A percentile compares a stretch with the other conserved stretches of the same genome.
Conservation (phyloP, 2,888 invertebrate species). For the Sarcophaga subvicina region DNA sequence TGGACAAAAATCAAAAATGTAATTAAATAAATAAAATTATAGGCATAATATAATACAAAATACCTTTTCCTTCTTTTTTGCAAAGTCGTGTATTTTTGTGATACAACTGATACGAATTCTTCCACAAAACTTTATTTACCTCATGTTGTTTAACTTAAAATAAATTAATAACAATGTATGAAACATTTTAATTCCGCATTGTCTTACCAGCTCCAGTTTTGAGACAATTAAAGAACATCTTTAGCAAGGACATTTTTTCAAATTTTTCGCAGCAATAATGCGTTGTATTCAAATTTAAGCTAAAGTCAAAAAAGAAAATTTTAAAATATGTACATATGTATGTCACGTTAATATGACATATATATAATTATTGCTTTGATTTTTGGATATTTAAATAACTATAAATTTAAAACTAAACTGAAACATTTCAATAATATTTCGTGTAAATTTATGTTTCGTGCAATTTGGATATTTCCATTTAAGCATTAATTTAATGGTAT, state of each 20-base stretch:
- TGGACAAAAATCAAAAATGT: not conserved
- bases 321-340: too few relatives aligned
- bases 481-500: too few relatives aligned
- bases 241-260: not conserved
- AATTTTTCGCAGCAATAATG: not conserved
- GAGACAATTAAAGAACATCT: not conserved
- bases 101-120: not conserved
- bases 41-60: not conserved
- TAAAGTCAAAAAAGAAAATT: too few relatives aligned
- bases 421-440: too few relatives aligned
- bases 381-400: too few relatives aligned
- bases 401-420: too few relatives aligned
- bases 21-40: not conserved
- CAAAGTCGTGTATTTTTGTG: not conserved
- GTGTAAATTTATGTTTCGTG: too few relatives aligned
- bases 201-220: not conserved
- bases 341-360: too few relatives aligned
- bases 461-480: too few relatives aligned
- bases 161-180: not conserved
- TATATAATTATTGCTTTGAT: too few relatives aligned
- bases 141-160: not conserved
- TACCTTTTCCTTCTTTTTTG: conserved; percentile 6
- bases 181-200: not conserved
- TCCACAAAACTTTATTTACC: not conserved
- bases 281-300: too few relatives aligned